Evolutionary conservation across 2,888 invertebrate species (phyloP).

Genomic region (Apodemia duryi): DNA sequence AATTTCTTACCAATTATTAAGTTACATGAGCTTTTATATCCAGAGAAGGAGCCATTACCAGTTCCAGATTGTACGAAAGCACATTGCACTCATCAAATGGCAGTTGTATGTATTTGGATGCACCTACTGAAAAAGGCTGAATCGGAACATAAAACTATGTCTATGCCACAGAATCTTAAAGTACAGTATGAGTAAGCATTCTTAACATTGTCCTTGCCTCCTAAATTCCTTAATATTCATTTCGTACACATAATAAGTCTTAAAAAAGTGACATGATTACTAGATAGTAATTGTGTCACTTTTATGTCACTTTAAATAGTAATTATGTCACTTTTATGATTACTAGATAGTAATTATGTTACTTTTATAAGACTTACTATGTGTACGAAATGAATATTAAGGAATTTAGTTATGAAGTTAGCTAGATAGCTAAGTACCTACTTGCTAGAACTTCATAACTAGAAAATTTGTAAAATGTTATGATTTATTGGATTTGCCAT

Average conservation of each 20-base stretch:
- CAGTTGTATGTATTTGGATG: conserved; percentile 97
- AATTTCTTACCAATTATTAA: conserved; percentile 94
- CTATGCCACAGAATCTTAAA: conserved; percentile 89
- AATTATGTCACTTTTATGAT: too few species aligned
- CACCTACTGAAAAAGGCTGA: conserved; percentile 96
- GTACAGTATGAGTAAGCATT: conserved; percentile 87
- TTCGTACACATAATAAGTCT: not conserved
- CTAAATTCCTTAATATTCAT: not conserved
- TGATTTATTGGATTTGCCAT: too few species aligned
- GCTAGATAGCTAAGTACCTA: too few species aligned
- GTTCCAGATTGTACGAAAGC: conserved; percentile 94
- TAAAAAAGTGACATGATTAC: not conserved
- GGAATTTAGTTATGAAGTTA: not conserved
- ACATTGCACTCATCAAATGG: conserved; percentile 93
- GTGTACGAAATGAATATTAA: not conserved
- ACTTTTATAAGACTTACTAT: not conserved
- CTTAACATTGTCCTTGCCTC: not conserved
- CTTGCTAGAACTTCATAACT: too few species aligned
- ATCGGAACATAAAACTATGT: conserved; percentile 89
- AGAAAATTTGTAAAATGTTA: too few species aligned
- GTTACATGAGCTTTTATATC: conserved; percentile 94
- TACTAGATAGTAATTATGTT: too few species aligned
- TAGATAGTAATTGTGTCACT: too few species aligned
- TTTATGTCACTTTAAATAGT: not conserved
- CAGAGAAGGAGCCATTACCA: conserved; percentile 93